These are phyloP conservation scores for Hyalella azteca DNA, from an alignment of 2,888 invertebrate species.

Conservation along the genomic window DNA sequence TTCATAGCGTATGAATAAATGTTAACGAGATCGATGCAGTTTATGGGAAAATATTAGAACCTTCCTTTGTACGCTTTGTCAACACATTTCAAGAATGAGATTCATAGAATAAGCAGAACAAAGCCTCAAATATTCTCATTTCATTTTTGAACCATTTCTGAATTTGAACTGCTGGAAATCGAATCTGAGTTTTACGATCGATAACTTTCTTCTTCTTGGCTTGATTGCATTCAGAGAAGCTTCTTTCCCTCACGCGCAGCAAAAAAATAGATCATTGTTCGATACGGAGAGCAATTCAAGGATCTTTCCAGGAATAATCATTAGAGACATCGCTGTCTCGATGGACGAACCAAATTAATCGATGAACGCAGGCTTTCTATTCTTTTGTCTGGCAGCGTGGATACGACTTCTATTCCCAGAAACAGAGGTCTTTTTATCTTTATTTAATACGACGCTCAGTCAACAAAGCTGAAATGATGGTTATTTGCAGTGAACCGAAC, in stretches of 20 bases:
- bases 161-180: no score
- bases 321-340: background rate
- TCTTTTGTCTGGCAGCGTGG: conserved; percentile 16
- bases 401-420: conserved; percentile 3
- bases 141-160: no score
- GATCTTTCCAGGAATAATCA: conserved; percentile 13
- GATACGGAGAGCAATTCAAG: background rate
- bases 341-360: conserved; percentile 26
- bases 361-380: conserved; percentile 5
- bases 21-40: no score
- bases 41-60: no score
- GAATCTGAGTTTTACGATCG: no score
- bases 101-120: no score
- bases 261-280: conserved; percentile 15
- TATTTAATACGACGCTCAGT: conserved; percentile 17
- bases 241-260: background rate
- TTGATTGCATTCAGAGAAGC: background rate
- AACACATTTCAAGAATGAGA: no score
- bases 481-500: background rate
- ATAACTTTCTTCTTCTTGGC: no score
- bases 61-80: no score
- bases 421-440: background rate
- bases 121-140: no score
- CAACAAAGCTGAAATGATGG: background rate
- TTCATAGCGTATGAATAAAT: no score